These are phyloP conservation scores for Trachelus iudaicus DNA, from an alignment of 2,888 invertebrate species.

Conservation along the genomic window DNA sequence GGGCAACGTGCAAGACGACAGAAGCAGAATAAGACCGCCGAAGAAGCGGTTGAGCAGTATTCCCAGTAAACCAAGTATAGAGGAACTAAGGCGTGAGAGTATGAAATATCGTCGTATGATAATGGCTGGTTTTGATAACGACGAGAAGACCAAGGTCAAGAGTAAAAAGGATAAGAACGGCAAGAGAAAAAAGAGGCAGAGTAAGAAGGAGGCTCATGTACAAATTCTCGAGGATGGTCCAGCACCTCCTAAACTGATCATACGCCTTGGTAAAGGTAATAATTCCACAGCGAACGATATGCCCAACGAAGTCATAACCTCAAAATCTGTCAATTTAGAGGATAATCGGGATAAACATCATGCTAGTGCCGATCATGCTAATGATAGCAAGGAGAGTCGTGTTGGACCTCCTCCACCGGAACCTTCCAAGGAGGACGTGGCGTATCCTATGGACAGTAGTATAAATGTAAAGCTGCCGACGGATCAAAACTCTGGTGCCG, in stretches of 20 bases:
- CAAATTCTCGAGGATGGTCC: slow-evolving; percentile 70
- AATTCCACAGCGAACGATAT: slow-evolving; percentile 19
- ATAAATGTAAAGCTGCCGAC: slow-evolving; percentile 59
- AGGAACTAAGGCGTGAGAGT: slow-evolving; percentile 84
- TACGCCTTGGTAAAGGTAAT: slow-evolving; percentile 72
- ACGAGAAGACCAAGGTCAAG: slow-evolving; percentile 68
- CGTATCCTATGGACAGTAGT: slow-evolving; percentile 17
- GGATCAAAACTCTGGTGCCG: slow-evolving; percentile 58
- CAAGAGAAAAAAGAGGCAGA: slow-evolving; percentile 68
- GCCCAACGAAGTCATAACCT: not conserved
- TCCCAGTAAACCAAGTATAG: slow-evolving; percentile 74
- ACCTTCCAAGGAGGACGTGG: slow-evolving; percentile 17
- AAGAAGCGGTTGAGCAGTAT: slow-evolving; percentile 80
- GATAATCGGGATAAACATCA: not conserved
- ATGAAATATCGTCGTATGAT: slow-evolving; percentile 89
- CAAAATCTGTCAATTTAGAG: not conserved
- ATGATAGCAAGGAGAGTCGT: slow-evolving; percentile 36
- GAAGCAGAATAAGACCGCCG: slow-evolving; percentile 73
- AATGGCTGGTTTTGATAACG: slow-evolving; percentile 84
- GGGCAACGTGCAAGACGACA: slow-evolving; percentile 60
- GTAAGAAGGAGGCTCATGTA: slow-evolving; percentile 67
- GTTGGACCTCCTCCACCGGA: slow-evolving; percentile 39
- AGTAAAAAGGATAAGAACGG: slow-evolving; percentile 69
- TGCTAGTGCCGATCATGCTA: not conserved
- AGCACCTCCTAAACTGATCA: slow-evolving; percentile 79